Conservation (phyloP, 2,797 vertebrate genomes). For the Cephalopachus bancanus region DNA sequence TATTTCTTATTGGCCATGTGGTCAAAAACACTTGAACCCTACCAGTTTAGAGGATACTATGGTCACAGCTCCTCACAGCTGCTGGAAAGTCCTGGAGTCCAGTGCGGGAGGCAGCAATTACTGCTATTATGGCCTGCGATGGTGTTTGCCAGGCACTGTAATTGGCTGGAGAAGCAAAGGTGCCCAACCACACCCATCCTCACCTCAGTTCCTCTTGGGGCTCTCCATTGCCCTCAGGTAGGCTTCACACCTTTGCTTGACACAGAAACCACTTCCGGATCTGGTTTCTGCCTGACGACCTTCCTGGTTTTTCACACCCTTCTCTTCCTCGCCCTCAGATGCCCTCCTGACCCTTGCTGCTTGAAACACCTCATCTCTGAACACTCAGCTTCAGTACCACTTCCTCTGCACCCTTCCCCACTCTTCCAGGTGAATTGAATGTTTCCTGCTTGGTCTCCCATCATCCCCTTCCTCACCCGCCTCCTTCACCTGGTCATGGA, state of each 20-base stretch:
- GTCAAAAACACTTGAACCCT: neutral
- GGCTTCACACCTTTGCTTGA: neutral
- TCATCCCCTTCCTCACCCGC: neutral
- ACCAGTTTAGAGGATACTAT: neutral
- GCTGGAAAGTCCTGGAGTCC: neutral
- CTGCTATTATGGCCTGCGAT: neutral
- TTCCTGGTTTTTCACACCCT: neutral
- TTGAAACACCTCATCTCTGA: neutral
- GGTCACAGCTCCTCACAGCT: neutral
- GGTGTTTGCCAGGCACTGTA: neutral
- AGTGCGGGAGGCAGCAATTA: neutral
- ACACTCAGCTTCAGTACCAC: neutral
- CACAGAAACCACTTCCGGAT: neutral
- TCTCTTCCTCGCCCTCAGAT: neutral
- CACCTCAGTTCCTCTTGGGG: neutral
- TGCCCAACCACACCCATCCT: neutral
- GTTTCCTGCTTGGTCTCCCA: neutral
- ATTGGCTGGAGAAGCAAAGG: neutral
- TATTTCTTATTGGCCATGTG: conserved; percentile 1
- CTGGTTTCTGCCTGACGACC: neutral
- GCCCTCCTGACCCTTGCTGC: neutral
- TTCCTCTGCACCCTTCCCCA: neutral
- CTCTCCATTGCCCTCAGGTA: neutral
- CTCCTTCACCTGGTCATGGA: neutral
- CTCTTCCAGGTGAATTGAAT: neutral